Conservation (phyloP, 2,113 vertebrate genomes). For the Abramis brama region DNA sequence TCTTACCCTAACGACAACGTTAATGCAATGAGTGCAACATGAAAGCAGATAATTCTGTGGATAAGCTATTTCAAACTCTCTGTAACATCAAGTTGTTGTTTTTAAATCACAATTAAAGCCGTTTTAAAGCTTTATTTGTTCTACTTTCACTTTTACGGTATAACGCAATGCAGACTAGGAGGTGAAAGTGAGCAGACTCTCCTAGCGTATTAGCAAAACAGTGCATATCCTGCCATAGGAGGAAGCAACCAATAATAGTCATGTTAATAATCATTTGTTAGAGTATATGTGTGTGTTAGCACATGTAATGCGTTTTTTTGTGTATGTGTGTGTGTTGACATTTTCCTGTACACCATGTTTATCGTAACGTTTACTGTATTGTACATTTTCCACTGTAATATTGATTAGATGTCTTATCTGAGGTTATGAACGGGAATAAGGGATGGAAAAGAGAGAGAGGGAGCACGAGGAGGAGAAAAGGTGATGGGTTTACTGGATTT, state of each 20-base stretch:
- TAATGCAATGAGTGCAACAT: conserved; percentile 58
- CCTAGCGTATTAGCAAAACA: conserved; percentile 78
- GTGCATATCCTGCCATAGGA: conserved; percentile 97
- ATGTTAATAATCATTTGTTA: conserved; percentile 48
- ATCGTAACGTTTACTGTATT: conserved; percentile 63
- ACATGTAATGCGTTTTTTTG: conserved; percentile 49
- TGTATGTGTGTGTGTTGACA: conserved; percentile 3
- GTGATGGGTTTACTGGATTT: conserved; percentile 88
- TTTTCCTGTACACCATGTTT: conserved; percentile 44
- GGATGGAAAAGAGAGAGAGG: conserved; percentile 55
- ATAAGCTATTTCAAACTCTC: conserved; percentile 57
- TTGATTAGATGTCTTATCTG: conserved; percentile 47
- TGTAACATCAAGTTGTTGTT: conserved; percentile 53
- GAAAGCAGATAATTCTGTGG: conserved; percentile 61
- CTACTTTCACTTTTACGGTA: conserved; percentile 51
- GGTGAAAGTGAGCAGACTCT: conserved; percentile 63
- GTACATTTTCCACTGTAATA: conserved; percentile 52
- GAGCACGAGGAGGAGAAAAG: conserved; percentile 18
- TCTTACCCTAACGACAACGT: conserved; percentile 33
- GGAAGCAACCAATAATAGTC: conserved; percentile 89
- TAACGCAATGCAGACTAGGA: conserved; percentile 60
- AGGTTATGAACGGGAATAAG: conserved; percentile 48
- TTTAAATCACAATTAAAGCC: conserved; percentile 57
- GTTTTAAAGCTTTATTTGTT: conserved; percentile 46
- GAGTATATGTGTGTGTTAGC: conserved; percentile 13